Conservation (phyloP, 2,888 invertebrate genomes). For the Drosophila koepferae region DNA sequence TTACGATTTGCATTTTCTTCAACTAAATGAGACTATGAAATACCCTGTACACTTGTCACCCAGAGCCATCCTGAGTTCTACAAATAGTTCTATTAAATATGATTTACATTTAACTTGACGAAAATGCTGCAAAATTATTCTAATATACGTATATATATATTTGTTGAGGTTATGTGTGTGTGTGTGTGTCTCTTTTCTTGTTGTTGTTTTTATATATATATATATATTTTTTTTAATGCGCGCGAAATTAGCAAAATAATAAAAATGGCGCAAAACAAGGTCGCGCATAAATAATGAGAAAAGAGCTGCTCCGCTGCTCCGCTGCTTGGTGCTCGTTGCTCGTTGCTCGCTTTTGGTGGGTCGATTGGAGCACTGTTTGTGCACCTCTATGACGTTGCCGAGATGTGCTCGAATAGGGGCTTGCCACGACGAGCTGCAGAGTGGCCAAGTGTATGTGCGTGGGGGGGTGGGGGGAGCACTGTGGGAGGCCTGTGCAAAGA, state of each 20-base stretch:
- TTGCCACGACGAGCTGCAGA: conserved; percentile 11
- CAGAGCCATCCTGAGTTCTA: not conserved
- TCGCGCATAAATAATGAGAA: conserved; percentile 80
- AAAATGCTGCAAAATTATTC: conserved; percentile 1
- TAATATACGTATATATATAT: not conserved
- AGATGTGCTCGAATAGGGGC: conserved; percentile 2
- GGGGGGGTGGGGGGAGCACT: not conserved
- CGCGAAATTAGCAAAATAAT: conserved; percentile 78
- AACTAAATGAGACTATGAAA: too few species aligned
- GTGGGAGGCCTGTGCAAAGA: conserved; percentile 49
- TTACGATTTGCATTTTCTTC: too few species aligned
- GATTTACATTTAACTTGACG: not conserved
- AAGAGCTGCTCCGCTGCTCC: conserved; percentile 49
- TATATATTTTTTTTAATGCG: conserved; percentile 58
- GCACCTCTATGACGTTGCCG: conserved; percentile 59
- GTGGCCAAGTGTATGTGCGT: not conserved
- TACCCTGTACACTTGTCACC: not conserved
- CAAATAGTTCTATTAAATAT: not conserved
- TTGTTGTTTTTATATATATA: not conserved
- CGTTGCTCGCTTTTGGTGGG: conserved; percentile 65
- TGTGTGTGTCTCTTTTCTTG: conserved; percentile 28
- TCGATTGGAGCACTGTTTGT: conserved; percentile 68
- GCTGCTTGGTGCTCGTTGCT: conserved; percentile 43
- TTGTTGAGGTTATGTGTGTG: conserved; percentile 23
- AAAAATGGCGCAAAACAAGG: conserved; percentile 80